Conservation (phyloP, 2,797 vertebrate species). For the Parauchenoglanis ngamensis region DNA sequence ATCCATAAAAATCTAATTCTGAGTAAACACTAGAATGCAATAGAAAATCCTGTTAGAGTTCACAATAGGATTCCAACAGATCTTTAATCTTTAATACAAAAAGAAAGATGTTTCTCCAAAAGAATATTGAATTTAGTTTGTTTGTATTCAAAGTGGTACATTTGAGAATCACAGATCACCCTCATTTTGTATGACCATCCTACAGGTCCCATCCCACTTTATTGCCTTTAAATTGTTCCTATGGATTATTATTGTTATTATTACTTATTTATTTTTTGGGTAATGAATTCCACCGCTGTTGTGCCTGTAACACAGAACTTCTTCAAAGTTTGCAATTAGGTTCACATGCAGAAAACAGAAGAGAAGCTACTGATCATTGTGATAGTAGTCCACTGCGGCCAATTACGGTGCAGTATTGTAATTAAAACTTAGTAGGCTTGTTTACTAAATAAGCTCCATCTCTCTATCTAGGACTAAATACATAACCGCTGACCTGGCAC, state of each 20-base stretch:
- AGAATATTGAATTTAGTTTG: background rate
- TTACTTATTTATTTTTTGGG: background rate
- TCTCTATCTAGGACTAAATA: slow-evolving; percentile 6
- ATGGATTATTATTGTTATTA: background rate
- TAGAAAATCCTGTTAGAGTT: background rate
- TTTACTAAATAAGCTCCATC: slow-evolving; percentile 10
- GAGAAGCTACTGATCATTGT: background rate
- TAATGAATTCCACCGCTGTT: background rate
- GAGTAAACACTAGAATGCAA: too few relatives aligned
- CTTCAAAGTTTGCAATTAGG: background rate
- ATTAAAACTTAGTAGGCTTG: slow-evolving; percentile 13
- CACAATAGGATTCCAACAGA: background rate
- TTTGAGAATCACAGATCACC: background rate
- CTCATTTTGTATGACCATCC: background rate
- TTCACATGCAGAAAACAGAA: background rate
- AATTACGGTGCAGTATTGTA: slow-evolving; percentile 4
- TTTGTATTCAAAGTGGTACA: background rate
- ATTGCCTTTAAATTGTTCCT: background rate
- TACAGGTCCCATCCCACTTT: background rate
- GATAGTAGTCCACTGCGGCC: background rate
- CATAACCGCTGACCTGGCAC: slow-evolving; percentile 75
- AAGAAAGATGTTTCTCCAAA: background rate
- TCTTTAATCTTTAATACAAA: background rate
- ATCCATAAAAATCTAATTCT: background rate
- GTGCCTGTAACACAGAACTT: background rate